A percentile compares a stretch with the other conserved stretches of the same genome.
phyloP scores from a whole-genome alignment of 2,113 vertebrate genomes.

The Raphicerus campestris region DNA sequence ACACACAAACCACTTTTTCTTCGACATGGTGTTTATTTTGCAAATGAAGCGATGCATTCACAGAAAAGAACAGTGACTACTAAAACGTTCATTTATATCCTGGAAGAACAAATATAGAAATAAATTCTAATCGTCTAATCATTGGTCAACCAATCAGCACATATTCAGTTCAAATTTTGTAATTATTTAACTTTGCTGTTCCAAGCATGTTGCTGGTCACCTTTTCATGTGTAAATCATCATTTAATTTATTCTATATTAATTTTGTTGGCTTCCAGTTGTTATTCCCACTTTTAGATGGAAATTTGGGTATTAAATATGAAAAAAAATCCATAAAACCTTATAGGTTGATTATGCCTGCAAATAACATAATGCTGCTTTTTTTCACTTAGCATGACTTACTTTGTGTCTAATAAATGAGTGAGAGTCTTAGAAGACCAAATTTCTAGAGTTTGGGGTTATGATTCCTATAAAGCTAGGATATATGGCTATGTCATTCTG shows the following conservation, averaged over 20 bases:
- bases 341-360: not conserved
- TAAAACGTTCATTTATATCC: not conserved
- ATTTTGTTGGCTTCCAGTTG: not conserved
- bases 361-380: not conserved
- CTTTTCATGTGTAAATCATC: not conserved
- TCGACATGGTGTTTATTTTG: slow-evolving; percentile 50
- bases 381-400: not conserved
- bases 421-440: not conserved
- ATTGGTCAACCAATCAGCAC: not conserved
- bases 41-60: slow-evolving; percentile 25
- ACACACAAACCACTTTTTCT: not conserved
- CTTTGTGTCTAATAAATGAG: not conserved
- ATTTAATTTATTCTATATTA: not conserved
- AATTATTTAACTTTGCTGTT: not conserved
- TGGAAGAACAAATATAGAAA: not conserved
- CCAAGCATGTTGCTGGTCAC: not conserved
- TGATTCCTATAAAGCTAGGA: not conserved
- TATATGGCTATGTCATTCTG: not conserved
- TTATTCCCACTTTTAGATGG: not conserved
- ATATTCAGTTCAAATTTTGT: not conserved
- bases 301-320: not conserved
- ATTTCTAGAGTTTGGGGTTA: not conserved
- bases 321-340: not conserved
- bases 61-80: not conserved
- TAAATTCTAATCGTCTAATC: not conserved